Percentiles rank a stretch among this genome's conserved stretches.
Evolutionary conservation across 2,888 invertebrate species (phyloP).

Genomic region (Hemithea aestivaria): DNA sequence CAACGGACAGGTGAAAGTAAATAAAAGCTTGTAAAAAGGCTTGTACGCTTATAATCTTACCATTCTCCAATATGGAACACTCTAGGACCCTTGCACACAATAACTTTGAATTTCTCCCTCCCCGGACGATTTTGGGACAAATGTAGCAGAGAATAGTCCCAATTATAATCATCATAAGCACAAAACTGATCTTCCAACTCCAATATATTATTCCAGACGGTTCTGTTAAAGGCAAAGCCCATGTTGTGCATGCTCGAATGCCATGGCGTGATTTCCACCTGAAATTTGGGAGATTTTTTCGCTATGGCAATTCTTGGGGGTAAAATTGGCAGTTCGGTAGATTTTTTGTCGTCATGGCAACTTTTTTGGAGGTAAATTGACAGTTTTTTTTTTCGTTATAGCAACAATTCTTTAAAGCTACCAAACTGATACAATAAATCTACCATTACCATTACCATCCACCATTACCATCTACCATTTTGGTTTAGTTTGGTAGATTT

Average conservation of each 20-base stretch:
- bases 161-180: conserved; percentile 98
- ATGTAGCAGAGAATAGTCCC: conserved; percentile 98
- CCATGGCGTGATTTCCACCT: conserved; percentile 96
- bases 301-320: conserved; percentile 1
- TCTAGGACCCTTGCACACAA: conserved; percentile 94
- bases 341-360: no score
- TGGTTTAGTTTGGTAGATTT: no score
- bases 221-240: conserved; percentile 97
- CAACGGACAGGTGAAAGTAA: no score
- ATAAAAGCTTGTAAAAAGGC: no score
- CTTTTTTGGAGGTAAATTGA: no score
- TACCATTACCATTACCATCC: no score
- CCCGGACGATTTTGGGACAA: conserved; percentile 90
- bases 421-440: no score
- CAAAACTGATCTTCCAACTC: conserved; percentile 93
- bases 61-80: conserved; percentile 99
- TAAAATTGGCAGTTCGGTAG: no score
- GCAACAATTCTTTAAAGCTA: no score
- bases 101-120: conserved; percentile 86
- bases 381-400: no score
- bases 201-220: conserved; percentile 91
- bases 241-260: conserved; percentile 99
- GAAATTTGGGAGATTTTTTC: conserved; percentile 34
- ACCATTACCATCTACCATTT: no score
- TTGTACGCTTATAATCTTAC: conserved; percentile 72